These are phyloP conservation scores for Pipra filicauda DNA, from an alignment of 2,113 vertebrate genomes.

Conservation along the genomic window DNA sequence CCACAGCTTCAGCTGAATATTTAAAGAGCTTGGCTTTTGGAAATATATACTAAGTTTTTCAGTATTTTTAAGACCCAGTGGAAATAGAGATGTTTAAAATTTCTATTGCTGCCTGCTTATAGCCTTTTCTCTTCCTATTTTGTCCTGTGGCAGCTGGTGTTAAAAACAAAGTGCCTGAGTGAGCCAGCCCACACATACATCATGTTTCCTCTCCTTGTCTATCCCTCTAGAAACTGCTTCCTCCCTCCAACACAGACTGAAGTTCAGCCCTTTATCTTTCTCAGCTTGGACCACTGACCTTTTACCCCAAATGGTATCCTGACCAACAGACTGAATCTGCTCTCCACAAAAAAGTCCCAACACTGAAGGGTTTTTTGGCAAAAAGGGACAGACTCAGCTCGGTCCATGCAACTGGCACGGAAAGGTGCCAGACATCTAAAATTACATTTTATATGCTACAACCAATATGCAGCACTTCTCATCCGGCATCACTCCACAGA, in stretches of 20 bases:
- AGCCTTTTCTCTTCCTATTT: neutral
- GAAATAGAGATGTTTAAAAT: neutral
- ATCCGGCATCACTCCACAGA: neutral
- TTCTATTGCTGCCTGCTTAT: neutral
- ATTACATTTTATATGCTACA: neutral
- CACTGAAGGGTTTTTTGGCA: neutral
- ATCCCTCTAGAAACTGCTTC: neutral
- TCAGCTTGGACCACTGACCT: neutral
- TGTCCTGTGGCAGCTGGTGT: neutral
- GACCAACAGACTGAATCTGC: neutral
- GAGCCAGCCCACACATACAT: neutral
- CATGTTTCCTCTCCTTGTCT: neutral
- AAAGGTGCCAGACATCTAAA: neutral
- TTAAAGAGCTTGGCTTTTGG: neutral
- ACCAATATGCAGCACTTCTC: neutral
- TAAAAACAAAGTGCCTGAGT: neutral
- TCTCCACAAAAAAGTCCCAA: neutral
- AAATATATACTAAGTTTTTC: neutral
- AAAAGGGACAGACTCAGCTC: neutral
- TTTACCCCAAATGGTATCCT: neutral
- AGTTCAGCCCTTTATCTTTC: neutral
- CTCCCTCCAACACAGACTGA: neutral
- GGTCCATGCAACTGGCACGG: neutral
- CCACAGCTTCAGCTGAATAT: neutral
- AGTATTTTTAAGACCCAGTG: neutral